Evolutionary conservation across 2,888 invertebrate species (phyloP), one percentile per base, ranked within the genome.

Genomic region (Lamellibrachia columna): DNA sequence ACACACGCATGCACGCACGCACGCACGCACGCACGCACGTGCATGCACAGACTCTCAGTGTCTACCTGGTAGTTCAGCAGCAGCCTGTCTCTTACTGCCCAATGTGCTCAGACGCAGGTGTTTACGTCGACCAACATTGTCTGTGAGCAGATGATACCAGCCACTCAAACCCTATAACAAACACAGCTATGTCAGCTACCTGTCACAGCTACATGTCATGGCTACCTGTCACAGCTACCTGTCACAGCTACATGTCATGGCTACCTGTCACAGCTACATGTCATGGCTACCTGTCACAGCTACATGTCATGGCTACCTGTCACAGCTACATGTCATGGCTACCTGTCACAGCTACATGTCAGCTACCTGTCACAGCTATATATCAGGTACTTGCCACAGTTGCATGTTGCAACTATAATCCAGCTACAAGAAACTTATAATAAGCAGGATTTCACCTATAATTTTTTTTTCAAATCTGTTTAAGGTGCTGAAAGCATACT

Each of bases 91-190:
- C 75, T 75, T 22, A 15, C 22, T 11, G 75, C 22, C 75, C 6
- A 22, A n/a, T 75, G 75, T 75, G 75, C n/a, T 75, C 75, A 75
- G 22, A 3, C 75, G 94, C 4, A 96, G 95, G 93, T 97, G 96
- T 96, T 97, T 97, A 95, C 97, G 97, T 95, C 97, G 97, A 95
- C 97, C 97, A 96, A 97, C 96, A 95, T 97, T 97, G 96, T 98
- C 98, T 92, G 98, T 97, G 95, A 98, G 97, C 95, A 98, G 97
- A 96, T 97, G 98, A 97, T 97, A 98, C 94, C 98, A 97, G 95
- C 98, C 98, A 95, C 97, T 96, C 94, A 97, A 97, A 94, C 97
- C 97, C 97, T 97, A 95, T 52, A 75, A 91, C 75, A 91, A 93
- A 93, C 93, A 58, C n/a, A 93, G 92, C 92, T 92, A 60, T 28